Conservation (phyloP, 2,113 vertebrate genomes). For the Apeltes quadracus region DNA sequence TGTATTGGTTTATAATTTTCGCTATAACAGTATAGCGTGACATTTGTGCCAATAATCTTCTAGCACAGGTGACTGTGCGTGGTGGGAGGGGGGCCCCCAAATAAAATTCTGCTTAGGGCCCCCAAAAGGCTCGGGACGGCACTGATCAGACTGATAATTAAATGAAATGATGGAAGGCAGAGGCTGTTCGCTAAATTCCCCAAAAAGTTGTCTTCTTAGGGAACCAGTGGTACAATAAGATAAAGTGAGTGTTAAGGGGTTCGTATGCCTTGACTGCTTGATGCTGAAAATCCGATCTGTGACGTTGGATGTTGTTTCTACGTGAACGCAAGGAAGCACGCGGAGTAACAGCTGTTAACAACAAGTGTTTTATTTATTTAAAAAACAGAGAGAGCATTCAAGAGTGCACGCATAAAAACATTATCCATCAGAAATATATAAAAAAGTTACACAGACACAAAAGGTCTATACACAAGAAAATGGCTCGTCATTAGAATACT, state of each 20-base stretch:
- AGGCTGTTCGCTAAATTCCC: no score
- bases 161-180: no score
- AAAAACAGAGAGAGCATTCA: conserved; percentile 72
- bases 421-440: conserved; percentile 62
- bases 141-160: no score
- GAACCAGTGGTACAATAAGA: neutral
- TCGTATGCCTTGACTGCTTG: neutral
- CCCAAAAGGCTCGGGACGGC: no score
- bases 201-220: no score
- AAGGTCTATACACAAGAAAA: conserved; percentile 60
- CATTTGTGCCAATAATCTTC: no score
- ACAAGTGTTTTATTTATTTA: conserved; percentile 76
- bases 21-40: no score
- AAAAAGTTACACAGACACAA: conserved; percentile 59
- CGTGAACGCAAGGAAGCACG: neutral
- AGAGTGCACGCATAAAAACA: conserved; percentile 67
- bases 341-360: conserved; percentile 24
- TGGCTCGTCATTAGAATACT: conserved; percentile 73
- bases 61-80: no score
- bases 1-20: no score
- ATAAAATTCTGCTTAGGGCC: no score
- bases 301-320: neutral
- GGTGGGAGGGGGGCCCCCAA: no score
- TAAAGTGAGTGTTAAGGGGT: neutral
- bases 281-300: neutral